Conservation (phyloP, 2,113 vertebrate species). For the Echinops telfairi region DNA sequence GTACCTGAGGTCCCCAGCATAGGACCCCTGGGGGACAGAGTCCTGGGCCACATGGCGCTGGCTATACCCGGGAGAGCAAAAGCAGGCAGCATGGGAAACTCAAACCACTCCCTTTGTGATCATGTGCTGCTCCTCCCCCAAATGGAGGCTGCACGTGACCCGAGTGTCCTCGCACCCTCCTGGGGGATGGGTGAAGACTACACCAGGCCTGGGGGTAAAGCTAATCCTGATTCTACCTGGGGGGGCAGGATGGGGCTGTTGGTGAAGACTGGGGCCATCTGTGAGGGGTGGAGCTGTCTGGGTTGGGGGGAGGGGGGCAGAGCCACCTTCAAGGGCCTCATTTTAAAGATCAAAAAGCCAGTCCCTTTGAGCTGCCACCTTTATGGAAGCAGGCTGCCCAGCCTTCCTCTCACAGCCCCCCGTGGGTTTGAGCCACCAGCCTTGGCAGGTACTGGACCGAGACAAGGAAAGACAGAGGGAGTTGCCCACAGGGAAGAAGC, state of each 20-base stretch:
- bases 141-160: fast-evolving
- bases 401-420: background rate
- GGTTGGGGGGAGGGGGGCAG: fast-evolving
- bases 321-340: background rate
- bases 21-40: background rate
- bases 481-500: background rate
- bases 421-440: background rate
- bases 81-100: background rate
- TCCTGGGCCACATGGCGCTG: background rate
- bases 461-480: background rate
- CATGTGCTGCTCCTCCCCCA: too few species aligned
- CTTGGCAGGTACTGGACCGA: background rate
- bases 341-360: background rate
- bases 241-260: too few species aligned
- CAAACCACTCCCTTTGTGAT: background rate
- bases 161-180: background rate
- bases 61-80: background rate
- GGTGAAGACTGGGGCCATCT: too few species aligned
- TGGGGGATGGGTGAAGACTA: background rate
- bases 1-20: fast-evolving
- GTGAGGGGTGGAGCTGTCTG: too few species aligned
- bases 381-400: background rate
- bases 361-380: background rate
- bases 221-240: background rate
- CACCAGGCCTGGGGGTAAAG: background rate